Evolutionary conservation across 2,888 invertebrate species (phyloP).

Genomic region (Drosophila rellima): DNA sequence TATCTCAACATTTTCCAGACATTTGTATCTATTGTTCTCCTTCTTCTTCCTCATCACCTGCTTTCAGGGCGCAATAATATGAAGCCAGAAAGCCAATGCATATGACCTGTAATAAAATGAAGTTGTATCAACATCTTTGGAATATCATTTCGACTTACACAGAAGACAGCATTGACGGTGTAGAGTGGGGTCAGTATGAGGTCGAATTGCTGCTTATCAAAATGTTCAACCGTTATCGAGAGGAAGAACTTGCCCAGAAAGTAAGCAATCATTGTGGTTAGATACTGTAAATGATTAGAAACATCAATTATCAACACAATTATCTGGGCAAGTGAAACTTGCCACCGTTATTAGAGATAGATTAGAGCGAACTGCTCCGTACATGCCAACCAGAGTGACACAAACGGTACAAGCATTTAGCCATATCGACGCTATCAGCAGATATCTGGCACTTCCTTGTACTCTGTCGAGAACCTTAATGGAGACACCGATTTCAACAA

Average conservation of each 20-base stretch:
- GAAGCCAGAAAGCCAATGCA: slow-evolving; percentile 8
- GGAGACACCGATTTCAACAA: slow-evolving; percentile 11
- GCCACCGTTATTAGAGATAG: slow-evolving; percentile 13
- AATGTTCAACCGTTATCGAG: not conserved
- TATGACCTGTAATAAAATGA: slow-evolving; percentile 3
- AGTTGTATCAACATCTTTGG: not conserved
- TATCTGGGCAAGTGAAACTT: not conserved
- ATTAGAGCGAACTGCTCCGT: slow-evolving; percentile 8
- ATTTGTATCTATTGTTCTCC: not conserved
- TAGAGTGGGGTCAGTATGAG: slow-evolving; percentile 14
- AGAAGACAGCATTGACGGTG: slow-evolving; percentile 10
- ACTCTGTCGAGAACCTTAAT: not conserved
- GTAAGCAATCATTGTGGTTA: slow-evolving; percentile 3
- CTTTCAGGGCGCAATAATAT: not conserved
- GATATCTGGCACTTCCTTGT: not conserved
- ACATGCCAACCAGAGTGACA: slow-evolving; percentile 4
- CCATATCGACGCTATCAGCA: slow-evolving; percentile 12
- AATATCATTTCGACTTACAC: slow-evolving; percentile 7
- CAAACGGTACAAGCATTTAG: slow-evolving; percentile 9
- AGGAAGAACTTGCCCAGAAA: slow-evolving; percentile 25
- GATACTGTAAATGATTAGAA: slow-evolving; percentile 1
- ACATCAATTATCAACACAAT: not conserved
- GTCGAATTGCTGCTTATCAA: not conserved
- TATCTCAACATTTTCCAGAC: not conserved
- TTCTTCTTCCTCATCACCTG: not conserved